A percentile compares a stretch with the other conserved stretches of the same genome.
These are phyloP conservation scores for Elaeidobius kamerunicus DNA, from an alignment of 2,888 invertebrate species.

Conservation along the genomic window DNA sequence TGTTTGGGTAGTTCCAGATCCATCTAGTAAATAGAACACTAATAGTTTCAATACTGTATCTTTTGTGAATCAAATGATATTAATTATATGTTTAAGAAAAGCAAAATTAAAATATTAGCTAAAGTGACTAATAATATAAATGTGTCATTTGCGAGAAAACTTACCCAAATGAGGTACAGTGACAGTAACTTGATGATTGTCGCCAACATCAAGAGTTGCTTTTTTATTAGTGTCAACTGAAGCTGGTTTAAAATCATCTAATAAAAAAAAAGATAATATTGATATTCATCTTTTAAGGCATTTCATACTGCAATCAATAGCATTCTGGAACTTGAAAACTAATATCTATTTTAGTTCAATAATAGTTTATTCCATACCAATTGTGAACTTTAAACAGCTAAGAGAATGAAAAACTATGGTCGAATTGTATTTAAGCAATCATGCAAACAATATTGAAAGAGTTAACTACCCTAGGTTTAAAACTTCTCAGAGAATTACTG, in stretches of 20 bases:
- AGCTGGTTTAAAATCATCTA: slow-evolving; percentile 99
- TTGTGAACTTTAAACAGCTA: neutral
- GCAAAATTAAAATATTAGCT: neutral
- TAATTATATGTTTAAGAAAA: neutral
- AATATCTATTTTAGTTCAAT: too few relatives aligned
- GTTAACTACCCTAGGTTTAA: too few relatives aligned
- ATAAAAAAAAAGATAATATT: neutral
- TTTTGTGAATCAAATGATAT: too few relatives aligned
- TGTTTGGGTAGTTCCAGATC: slow-evolving; percentile 85
- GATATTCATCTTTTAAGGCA: too few relatives aligned
- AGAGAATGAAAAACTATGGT: neutral
- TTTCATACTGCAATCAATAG: too few relatives aligned
- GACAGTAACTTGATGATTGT: slow-evolving; percentile 87
- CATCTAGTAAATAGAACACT: slow-evolving; percentile 66
- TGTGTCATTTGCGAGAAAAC: slow-evolving; percentile 16
- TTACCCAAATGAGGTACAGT: slow-evolving; percentile 89
- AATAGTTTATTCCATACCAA: too few relatives aligned
- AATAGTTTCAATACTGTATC: too few relatives aligned
- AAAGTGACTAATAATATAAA: neutral
- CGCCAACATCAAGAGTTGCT: slow-evolving; percentile 86
- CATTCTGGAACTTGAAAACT: too few relatives aligned
- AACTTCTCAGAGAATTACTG: too few relatives aligned
- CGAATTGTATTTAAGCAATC: too few relatives aligned
- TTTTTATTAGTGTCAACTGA: slow-evolving; percentile 91
- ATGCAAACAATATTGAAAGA: too few relatives aligned